Base-by-base conservation (phyloP, 2,797 vertebrate genomes). In the Streptopelia turtur region DNA sequence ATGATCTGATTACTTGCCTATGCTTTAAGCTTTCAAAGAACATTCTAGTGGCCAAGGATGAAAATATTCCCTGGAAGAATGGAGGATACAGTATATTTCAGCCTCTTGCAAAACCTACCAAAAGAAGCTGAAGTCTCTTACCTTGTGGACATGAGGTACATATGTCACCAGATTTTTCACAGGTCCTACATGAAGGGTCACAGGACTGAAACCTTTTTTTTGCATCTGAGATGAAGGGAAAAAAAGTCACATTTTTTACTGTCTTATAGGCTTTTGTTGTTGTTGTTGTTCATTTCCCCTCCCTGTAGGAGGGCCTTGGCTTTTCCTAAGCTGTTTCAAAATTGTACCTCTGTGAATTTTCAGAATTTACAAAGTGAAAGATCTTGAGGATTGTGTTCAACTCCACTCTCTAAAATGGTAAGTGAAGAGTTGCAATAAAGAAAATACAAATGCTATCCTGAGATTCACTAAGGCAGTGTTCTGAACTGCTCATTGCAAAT, bases 111-210 rank as follows among this genome's bases (percentile, higher is more conserved):
- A 50, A 43, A 31, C 16, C 59, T 64, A 75, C 6, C 11, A n/a
- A n/a, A 69, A 61, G 39, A 91, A 85, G 27, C 5, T 43, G 35
- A 60, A 89, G 17, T 63, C 6, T 95, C 97, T 90, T 96, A 99
- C 99, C 99, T 98, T 97, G 93, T 16, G 37, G 43, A 97, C 99
- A 99, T 3, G 98, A 98, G 87, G 97, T 98, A 87, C 99, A 99
- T 37, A 96, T 21, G 2, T 95, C 71, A 28, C 76, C 93, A 56
- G 93, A 82, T 75, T 79, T 98, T 31, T 95, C 98, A 96, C 99
- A 99, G 12, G 98, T 98, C 95, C 93, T 97, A 96, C 99, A 99
- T 33, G 96, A 96, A 37, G 80, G 14, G 87, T 98, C 81, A 87
- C 99, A 99, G 31, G 27, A 47, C 69, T 97, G 94, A 83, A 98